These are phyloP conservation scores for Bostrychus sinensis DNA, from an alignment of 2,113 vertebrate species.

Conservation along the genomic window DNA sequence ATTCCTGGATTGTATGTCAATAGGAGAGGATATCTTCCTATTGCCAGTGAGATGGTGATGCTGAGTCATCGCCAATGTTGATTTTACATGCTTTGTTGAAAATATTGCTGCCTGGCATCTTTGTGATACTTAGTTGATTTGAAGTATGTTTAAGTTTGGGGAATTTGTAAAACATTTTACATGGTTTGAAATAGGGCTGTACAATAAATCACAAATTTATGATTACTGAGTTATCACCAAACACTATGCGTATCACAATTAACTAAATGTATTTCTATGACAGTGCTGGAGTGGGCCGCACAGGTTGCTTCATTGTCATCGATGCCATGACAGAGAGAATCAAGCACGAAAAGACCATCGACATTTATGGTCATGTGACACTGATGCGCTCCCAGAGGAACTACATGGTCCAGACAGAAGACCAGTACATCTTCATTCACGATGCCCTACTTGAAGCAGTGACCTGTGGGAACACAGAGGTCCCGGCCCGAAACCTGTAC, in stretches of 20 bases:
- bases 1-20: slow-evolving; percentile 62
- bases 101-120: slow-evolving; percentile 61
- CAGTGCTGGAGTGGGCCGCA: slow-evolving; percentile 96
- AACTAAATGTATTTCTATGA: too few relatives aligned
- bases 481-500: slow-evolving; percentile 95
- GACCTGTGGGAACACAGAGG: slow-evolving; percentile 98
- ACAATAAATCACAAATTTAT: too few relatives aligned
- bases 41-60: slow-evolving; percentile 47
- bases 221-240: too few relatives aligned
- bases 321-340: slow-evolving; percentile 98
- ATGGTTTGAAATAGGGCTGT: neutral
- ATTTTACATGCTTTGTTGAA: slow-evolving; percentile 54
- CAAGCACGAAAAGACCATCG: slow-evolving; percentile 97
- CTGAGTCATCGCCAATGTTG: slow-evolving; percentile 67
- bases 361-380: slow-evolving; percentile 98
- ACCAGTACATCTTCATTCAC: slow-evolving; percentile 98
- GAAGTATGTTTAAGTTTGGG: slow-evolving; percentile 10
- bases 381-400: slow-evolving; percentile 98
- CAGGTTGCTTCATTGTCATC: slow-evolving; percentile 98
- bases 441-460: slow-evolving; percentile 96
- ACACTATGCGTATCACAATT: too few relatives aligned
- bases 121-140: slow-evolving; percentile 45
- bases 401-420: slow-evolving; percentile 99
- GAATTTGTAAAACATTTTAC: slow-evolving; percentile 16
- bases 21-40: slow-evolving; percentile 55